phyloP scores from a whole-genome alignment of 2,888 invertebrate species.

The Podabrus alpinus region DNA sequence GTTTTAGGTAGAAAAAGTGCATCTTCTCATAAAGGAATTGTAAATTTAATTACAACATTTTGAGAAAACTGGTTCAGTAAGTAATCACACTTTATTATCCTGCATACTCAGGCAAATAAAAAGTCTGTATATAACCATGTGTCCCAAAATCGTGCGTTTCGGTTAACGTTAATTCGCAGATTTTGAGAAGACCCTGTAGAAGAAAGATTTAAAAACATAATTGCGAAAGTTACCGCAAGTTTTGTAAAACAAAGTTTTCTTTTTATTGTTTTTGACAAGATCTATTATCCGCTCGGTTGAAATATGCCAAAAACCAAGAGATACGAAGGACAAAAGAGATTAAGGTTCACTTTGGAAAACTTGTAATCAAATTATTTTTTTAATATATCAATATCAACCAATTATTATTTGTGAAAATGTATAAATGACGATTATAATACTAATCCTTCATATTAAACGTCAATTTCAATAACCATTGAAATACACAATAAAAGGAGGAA shows the following conservation, averaged over 20 bases:
- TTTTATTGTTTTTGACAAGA: not conserved
- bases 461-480: not conserved
- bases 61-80: no score
- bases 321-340: not conserved
- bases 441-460: not conserved
- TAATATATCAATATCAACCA: no score
- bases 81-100: no score
- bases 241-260: not conserved
- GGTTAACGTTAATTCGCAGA: no score
- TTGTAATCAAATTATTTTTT: no score
- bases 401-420: not conserved
- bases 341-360: not conserved
- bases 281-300: not conserved
- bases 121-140: no score
- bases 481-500: not conserved
- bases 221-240: not conserved
- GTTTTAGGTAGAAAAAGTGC: no score
- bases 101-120: no score
- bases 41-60: no score
- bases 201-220: not conserved
- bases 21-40: no score
- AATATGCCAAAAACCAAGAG: not conserved
- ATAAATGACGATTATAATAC: not conserved
- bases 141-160: no score
- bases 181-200: no score